Conservation (phyloP, 2,888 invertebrate genomes). For the Stenolophus ochropezus region DNA sequence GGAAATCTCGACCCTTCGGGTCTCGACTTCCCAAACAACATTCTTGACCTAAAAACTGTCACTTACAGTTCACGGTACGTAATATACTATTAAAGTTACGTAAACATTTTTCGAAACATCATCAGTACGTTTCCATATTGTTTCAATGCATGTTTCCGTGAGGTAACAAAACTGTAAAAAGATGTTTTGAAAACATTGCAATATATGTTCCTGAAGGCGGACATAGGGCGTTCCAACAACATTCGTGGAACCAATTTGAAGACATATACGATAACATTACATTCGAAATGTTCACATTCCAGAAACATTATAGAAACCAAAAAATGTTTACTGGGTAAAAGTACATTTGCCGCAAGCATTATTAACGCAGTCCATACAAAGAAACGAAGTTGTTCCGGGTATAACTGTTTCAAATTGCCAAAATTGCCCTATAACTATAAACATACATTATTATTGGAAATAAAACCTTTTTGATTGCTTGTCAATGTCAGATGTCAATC, state of each 20-base stretch:
- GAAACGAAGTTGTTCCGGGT: background rate
- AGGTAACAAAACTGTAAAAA: background rate
- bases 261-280: background rate
- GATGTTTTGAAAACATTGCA: background rate
- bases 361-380: background rate
- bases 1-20: too few relatives aligned
- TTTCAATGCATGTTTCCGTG: background rate
- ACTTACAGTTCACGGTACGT: too few relatives aligned
- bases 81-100: background rate
- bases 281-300: background rate
- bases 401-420: too few relatives aligned
- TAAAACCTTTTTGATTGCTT: too few relatives aligned
- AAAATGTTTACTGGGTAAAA: constrained; percentile 1
- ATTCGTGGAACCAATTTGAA: background rate
- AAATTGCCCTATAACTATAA: too few relatives aligned
- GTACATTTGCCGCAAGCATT: background rate
- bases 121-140: background rate
- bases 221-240: background rate
- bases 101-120: background rate
- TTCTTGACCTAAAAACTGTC: too few relatives aligned
- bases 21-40: too few relatives aligned
- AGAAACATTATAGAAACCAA: background rate
- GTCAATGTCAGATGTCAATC: too few relatives aligned
- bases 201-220: background rate
- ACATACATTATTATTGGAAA: too few relatives aligned